Evolutionary conservation across 2,113 vertebrate species (phyloP).

Genomic region (Oceanodroma tethys): DNA sequence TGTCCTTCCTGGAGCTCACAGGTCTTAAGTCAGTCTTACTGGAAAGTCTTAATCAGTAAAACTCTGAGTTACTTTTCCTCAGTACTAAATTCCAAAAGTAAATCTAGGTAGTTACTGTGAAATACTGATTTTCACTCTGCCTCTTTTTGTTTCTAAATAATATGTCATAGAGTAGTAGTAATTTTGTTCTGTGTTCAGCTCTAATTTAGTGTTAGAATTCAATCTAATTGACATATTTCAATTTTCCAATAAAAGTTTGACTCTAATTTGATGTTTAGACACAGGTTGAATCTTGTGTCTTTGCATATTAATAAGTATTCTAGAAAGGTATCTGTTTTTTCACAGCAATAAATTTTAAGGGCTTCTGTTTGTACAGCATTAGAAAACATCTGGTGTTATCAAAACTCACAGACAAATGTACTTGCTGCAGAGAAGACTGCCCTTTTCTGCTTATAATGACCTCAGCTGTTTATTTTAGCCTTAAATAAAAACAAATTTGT

Average conservation of each 20-base stretch:
- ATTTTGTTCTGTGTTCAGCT: neutral
- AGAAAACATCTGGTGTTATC: conserved; percentile 54
- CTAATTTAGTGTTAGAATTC: conserved; percentile 16
- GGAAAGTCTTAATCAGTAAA: neutral
- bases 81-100: neutral
- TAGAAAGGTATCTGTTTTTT: conserved; percentile 54
- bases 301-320: conserved; percentile 43
- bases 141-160: neutral
- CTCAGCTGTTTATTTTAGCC: neutral
- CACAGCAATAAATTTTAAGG: conserved; percentile 54
- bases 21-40: neutral
- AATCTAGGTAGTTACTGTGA: neutral
- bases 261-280: conserved; percentile 34
- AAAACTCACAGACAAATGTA: conserved; percentile 16
- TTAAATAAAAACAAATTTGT: neutral
- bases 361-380: conserved; percentile 41
- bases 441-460: neutral
- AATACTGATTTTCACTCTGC: neutral
- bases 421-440: neutral
- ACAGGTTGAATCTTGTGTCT: conserved; percentile 21
- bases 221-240: conserved; percentile 8
- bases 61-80: neutral
- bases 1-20: neutral
- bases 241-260: conserved; percentile 7
- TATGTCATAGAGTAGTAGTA: neutral